These are phyloP conservation scores for Drosophila ficusphila DNA, from an alignment of 1,140 invertebrate genomes.

Conservation along the genomic window DNA sequence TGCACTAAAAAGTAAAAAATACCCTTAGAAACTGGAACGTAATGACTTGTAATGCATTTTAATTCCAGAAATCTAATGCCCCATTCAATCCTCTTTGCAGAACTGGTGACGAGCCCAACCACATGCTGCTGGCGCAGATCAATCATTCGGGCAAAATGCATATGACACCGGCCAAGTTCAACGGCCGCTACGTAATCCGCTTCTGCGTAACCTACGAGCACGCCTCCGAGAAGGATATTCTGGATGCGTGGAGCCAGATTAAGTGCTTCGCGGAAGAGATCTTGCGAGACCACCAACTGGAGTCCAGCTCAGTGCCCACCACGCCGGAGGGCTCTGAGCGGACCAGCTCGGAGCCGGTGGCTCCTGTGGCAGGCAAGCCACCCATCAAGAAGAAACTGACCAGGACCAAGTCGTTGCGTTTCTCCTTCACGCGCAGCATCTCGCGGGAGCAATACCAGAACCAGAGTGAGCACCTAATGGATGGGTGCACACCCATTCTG, in stretches of 20 bases:
- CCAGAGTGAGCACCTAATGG: constrained; percentile 87
- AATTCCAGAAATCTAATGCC: not conserved
- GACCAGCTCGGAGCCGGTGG: constrained; percentile 68
- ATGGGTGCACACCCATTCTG: constrained; percentile 89
- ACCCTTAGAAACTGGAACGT: too few relatives aligned
- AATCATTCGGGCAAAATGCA: constrained; percentile 95
- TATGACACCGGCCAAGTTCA: constrained; percentile 94
- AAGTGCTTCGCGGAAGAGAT: constrained; percentile 88
- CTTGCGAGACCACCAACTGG: constrained; percentile 84
- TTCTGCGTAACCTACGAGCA: constrained; percentile 94
- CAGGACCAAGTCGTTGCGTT: constrained; percentile 86
- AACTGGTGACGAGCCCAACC: constrained; percentile 65
- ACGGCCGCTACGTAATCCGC: constrained; percentile 91
- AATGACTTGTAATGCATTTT: too few relatives aligned
- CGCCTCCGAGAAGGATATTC: constrained; percentile 90
- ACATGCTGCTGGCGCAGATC: constrained; percentile 89
- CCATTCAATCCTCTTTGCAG: constrained; percentile 5
- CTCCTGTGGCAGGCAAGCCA: constrained; percentile 83
- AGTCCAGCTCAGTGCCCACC: constrained; percentile 63
- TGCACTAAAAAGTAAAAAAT: too few relatives aligned
- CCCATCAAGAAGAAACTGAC: constrained; percentile 85
- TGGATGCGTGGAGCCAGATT: constrained; percentile 91
- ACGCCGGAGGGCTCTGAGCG: constrained; percentile 66
- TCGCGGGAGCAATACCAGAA: constrained; percentile 87
- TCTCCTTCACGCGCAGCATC: constrained; percentile 88